Base-by-base conservation (phyloP, 2,113 vertebrate genomes). In the Lota lota region DNA sequence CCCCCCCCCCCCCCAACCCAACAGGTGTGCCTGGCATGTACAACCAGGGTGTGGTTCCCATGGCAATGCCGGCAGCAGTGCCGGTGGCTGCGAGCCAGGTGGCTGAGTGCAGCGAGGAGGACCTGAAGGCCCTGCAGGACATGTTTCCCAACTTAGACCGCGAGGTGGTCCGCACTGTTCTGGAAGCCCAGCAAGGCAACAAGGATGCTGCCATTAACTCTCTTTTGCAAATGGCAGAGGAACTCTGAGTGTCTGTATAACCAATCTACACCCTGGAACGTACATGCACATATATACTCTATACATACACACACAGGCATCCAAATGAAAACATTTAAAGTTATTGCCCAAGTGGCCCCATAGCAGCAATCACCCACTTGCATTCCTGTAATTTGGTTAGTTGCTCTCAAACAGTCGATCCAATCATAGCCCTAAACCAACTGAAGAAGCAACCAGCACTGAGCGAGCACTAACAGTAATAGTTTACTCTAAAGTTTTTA, bases 111-210 rank as follows among this genome's bases (percentile, higher is more conserved):
- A 93, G 84, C 0, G 95, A 98, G 84, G 94, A 96, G 70, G 97
- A 99, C 78, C 92, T 98, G 80, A 94, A 94, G 85, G 94, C 94
- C 72, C 92, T 99, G 75, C 94, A 96, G 85, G 97, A 99, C 85
- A 96, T 99, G 97, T 99, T 99, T 83, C 97, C 97, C 76, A 96
- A 95, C 90, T 90, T 98, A 88, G 97, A 99, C 81, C 90, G 85
- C 66, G 95, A 99, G 86, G 96, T 98, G 81, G 94, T 98, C 72
- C 95, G 94, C 78, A 96, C 96, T 0, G 97, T 99, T 78, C 88
- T 99, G 72, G 96, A 99, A 61, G 97, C 95, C 15, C 97, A 99
- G 85, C 90, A 94, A 36, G 97, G 97, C 1, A 94, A 94, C 90
- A 94, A 93, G 81, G 96, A 97, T 6, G 93, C 94, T 5, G 95